phyloP scores from a whole-genome alignment of 2,888 invertebrate genomes.

The Galeopsomyia nigrocyanea region DNA sequence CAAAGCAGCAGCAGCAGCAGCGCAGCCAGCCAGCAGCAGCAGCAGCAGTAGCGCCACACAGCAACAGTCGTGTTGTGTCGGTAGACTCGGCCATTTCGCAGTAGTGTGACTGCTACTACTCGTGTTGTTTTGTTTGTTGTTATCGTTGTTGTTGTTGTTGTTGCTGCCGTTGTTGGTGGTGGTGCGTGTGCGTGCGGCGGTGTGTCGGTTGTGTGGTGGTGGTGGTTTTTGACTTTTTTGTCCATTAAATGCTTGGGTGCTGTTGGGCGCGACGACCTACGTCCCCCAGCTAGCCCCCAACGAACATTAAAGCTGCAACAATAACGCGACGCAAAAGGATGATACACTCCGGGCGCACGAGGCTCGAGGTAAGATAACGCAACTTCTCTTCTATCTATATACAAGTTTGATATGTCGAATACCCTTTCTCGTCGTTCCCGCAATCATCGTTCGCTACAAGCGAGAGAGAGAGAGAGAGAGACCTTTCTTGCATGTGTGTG shows the following conservation, averaged over 20 bases:
- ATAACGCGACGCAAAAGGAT: constrained; percentile 69
- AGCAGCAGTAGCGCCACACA: constrained; percentile 21
- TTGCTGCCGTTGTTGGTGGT: neutral
- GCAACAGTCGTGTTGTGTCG: constrained; percentile 2
- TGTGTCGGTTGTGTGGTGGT: constrained; percentile 11
- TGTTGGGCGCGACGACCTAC: neutral
- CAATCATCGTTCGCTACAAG: constrained; percentile 7
- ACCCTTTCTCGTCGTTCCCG: constrained; percentile 22
- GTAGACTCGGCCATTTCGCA: constrained; percentile 67
- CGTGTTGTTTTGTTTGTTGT: too few species aligned
- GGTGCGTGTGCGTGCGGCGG: neutral
- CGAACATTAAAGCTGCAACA: constrained; percentile 55
- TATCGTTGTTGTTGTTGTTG: too few species aligned
- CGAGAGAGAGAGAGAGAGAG: too few species aligned
- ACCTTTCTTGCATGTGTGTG: too few species aligned
- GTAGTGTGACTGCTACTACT: too few species aligned
- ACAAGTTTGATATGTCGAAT: constrained; percentile 19
- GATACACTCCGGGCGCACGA: constrained; percentile 69
- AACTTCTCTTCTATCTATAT: neutral
- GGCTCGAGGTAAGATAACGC: constrained; percentile 66
- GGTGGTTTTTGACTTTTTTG: neutral
- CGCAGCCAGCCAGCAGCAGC: neutral
- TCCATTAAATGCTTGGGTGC: neutral
- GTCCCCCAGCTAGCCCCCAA: constrained; percentile 1
- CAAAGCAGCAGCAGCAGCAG: constrained; percentile 4